Percentiles rank a stretch among this genome's conserved stretches.
phyloP scores from a whole-genome alignment of 2,888 invertebrate species.

The Apamea crenata region DNA sequence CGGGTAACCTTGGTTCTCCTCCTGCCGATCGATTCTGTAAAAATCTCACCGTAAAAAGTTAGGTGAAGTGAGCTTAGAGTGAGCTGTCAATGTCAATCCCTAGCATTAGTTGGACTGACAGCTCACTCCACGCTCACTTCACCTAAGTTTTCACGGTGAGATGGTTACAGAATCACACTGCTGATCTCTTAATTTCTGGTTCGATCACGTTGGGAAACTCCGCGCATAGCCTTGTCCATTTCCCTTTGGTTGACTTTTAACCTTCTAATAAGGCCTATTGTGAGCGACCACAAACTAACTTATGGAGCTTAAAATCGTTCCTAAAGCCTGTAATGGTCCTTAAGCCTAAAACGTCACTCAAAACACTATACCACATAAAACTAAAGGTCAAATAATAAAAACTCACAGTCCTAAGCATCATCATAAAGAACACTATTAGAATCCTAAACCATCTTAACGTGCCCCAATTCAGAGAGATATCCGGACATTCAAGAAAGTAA shows the following conservation, averaged over 20 bases:
- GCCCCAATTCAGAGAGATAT: conserved; percentile 38
- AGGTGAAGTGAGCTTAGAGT: too few species aligned
- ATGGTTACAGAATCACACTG: too few species aligned
- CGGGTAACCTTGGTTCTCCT: too few species aligned
- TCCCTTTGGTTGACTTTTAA: neutral
- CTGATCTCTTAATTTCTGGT: too few species aligned
- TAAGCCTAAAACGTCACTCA: neutral
- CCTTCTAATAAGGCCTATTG: too few species aligned
- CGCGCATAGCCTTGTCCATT: neutral
- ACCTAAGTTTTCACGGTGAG: too few species aligned
- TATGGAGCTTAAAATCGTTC: neutral
- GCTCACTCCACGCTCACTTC: too few species aligned
- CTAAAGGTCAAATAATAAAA: conserved; percentile 24
- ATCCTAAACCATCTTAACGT: conserved; percentile 13
- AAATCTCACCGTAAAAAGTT: too few species aligned
- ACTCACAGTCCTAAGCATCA: conserved; percentile 13
- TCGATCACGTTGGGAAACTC: neutral
- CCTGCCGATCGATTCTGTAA: too few species aligned
- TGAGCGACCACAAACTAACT: neutral
- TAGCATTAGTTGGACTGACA: too few species aligned
- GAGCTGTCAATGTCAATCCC: too few species aligned
- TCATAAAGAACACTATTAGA: conserved; percentile 27
- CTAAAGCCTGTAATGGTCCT: too few species aligned
- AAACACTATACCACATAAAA: neutral
- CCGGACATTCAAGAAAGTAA: conserved; percentile 39